Conservation (phyloP, 1,140 invertebrate genomes). For the Thaumetopoea pityocampa region DNA sequence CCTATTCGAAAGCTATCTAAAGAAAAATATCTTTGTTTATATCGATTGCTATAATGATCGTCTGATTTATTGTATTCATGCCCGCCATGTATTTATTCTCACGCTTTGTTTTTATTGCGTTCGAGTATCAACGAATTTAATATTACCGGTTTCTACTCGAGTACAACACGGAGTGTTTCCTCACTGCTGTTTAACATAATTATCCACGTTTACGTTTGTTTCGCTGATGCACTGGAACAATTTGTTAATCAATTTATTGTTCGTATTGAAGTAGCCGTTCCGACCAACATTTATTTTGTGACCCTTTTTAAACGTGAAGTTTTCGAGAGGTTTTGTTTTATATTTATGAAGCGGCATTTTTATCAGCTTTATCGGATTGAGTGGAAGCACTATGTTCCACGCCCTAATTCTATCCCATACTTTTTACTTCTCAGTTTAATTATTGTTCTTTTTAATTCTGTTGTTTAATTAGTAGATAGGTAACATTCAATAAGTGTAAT, state of each 20-base stretch:
- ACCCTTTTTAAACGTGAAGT: no score
- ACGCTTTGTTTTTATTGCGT: constrained; percentile 13
- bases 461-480: no score
- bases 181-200: background rate
- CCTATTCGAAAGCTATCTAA: constrained; percentile 10
- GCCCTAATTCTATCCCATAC: no score
- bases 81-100: no score
- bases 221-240: background rate
- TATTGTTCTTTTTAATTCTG: no score
- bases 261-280: background rate
- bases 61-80: constrained; percentile 5
- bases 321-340: no score
- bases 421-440: no score
- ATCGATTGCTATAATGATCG: constrained; percentile 6
- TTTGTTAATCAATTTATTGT: constrained; percentile 7
- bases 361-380: no score
- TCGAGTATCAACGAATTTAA: constrained; percentile 6
- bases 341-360: no score
- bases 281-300: no score
- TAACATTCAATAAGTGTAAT: no score
- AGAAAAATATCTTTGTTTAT: constrained; percentile 11
- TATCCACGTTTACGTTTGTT: background rate
- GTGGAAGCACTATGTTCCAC: no score
- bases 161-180: background rate
- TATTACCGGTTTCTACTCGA: background rate